Conservation (phyloP, 2,888 invertebrate species). For the Pimpla rufipes region DNA sequence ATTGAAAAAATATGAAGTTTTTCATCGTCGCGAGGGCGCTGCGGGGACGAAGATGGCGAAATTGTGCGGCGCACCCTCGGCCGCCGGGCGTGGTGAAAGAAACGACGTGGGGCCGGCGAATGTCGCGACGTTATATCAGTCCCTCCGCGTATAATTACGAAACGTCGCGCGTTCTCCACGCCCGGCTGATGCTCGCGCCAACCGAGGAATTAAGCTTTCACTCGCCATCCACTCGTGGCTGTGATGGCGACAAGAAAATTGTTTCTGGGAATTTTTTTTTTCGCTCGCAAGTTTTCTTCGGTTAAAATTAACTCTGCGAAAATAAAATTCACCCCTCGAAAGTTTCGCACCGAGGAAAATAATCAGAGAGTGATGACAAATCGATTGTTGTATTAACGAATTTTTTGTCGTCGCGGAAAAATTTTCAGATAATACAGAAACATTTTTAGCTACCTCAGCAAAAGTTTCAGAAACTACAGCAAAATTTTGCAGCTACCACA, state of each 20-base stretch:
- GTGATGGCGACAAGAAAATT: constrained; percentile 34
- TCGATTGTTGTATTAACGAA: no score
- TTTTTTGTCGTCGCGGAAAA: no score
- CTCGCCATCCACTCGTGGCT: neutral
- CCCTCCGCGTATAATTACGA: constrained; percentile 58
- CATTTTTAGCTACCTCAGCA: no score
- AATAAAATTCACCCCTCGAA: no score
- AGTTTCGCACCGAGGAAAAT: no score
- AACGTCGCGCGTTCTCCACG: constrained; percentile 53
- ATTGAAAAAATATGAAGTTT: constrained; percentile 85
- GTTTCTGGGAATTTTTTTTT: neutral
- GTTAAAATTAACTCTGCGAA: neutral
- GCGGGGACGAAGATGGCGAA: constrained; percentile 51
- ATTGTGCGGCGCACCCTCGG: constrained; percentile 44
- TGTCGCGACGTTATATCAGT: constrained; percentile 57
- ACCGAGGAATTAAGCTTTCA: constrained; percentile 48
- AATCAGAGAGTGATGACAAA: no score
- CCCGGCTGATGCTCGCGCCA: constrained; percentile 50
- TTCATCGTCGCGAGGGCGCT: constrained; percentile 68
- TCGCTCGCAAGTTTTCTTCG: neutral
- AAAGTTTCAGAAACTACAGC: no score
- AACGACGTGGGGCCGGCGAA: constrained; percentile 35
- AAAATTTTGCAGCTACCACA: no score
- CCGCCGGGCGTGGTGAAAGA: constrained; percentile 53
- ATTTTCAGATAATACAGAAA: no score